Base-by-base conservation (phyloP, 2,797 vertebrate genomes). In the Phrynocephalus vlangalii region DNA sequence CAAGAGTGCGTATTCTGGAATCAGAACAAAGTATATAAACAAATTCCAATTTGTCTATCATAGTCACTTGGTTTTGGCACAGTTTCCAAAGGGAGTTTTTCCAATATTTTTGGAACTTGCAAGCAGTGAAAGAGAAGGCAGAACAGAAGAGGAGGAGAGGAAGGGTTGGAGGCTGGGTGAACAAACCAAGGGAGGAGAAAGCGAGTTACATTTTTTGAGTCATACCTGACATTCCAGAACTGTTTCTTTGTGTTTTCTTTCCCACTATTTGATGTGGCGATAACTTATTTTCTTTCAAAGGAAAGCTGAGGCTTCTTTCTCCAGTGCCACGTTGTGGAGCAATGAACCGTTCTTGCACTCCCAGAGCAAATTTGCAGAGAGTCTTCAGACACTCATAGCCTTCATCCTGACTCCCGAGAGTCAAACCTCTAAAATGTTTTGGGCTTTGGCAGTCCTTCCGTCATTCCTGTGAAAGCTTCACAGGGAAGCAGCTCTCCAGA, bases 191-290 rank as follows among this genome's bases (percentile, higher is more conserved):
- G 63, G 76, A 85, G 44, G 63, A 16, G 13, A 10, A 1, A 66
- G 15, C 24, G 9, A 52, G n/a, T 72, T 63, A 38, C 7, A 16
- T 60, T 75, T 76, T 83, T 18, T 70, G 84, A 79, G 66, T 86
- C 76, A 86, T 71, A 48, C 79, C 67, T 30, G 79, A 71, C 76
- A 71, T 86, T 86, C 76, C 84, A 71, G 70, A 24, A 33, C 33
- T 11, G 52, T 86, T 11, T 79, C 48, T 86, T 79, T 86, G 11
- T 60, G 7, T 66, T 84, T 76, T 66, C 72, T 63, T 66, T 50
- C 18, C 28, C 48, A 33, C 56, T 38, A 44, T 15, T 33, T 33
- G 33, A 28, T 48, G 28, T 13, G 6, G 81, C 26, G 68, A 82
- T 68, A 79, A 22, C 52, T 56, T 56, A 56, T 9, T 56, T 56